Evolutionary conservation across 2,888 invertebrate species (phyloP).

Genomic region (Zygogramma bicolorata): DNA sequence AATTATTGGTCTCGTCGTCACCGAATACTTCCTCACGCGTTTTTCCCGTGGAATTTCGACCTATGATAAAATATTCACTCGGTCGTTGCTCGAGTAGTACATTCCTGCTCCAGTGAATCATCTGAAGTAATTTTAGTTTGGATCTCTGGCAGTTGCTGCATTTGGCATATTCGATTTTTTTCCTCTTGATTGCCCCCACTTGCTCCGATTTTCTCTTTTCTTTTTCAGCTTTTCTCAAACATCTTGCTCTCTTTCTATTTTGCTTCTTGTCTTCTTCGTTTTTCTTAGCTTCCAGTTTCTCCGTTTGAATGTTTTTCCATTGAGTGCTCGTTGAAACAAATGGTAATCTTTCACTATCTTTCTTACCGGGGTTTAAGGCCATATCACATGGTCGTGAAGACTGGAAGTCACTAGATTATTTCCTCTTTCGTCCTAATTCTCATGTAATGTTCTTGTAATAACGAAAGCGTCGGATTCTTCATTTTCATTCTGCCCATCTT

Average conservation of each 20-base stretch:
- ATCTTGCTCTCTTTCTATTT: neutral
- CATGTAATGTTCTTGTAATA: neutral
- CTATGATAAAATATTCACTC: neutral
- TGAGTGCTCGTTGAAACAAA: slow-evolving; percentile 20
- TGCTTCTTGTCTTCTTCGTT: neutral
- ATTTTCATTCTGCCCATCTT: neutral
- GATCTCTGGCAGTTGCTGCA: neutral
- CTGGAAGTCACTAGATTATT: slow-evolving; percentile 8
- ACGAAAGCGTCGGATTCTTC: neutral
- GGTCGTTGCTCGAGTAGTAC: neutral
- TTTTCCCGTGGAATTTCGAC: neutral
- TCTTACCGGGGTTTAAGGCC: neutral
- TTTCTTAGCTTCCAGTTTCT: neutral
- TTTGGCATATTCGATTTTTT: neutral
- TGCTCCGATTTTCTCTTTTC: neutral
- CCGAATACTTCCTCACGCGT: neutral
- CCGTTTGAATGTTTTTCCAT: slow-evolving; percentile 13
- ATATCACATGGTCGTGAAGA: slow-evolving; percentile 1
- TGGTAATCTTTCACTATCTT: slow-evolving; percentile 16
- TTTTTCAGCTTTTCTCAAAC: neutral
- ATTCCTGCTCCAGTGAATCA: neutral
- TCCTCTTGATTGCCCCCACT: neutral
- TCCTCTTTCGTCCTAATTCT: neutral
- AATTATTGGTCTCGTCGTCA: neutral
- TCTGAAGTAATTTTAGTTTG: neutral